Evolutionary conservation across 2,113 vertebrate genomes (phyloP), one percentile per base, ranked within the genome.

Genomic region (Tinamus guttatus): DNA sequence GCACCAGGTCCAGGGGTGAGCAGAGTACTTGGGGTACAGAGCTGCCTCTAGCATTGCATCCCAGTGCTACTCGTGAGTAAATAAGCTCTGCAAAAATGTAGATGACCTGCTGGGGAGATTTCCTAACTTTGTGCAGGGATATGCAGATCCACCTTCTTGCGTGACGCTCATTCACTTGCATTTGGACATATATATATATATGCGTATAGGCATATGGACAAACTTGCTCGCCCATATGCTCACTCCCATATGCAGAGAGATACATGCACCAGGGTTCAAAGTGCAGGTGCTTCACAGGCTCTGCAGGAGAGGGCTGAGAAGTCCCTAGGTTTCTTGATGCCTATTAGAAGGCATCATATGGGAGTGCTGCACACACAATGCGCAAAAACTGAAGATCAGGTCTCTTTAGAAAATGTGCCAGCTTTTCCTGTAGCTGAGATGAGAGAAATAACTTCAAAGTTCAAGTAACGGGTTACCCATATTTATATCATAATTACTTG

Each of bases 251-350:
- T 25, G 5, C 18, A 82, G 21, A 71, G 7, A 59, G 45, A 28
- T 18, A 41, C 20, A 19, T 0, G 1, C 20, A 73, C 9, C 13
- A 30, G 41, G 49, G 2, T 20, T 16, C 25, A 58, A 58, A 32
- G 54, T 32, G 54, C 54, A 56, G 63, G 3, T 40, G 5, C 4
- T 74, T 45, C 13, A 52, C 40, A 3, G 24, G 15, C 32, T 19
- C 18, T 3, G 0, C 4, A 21, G 76, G 7, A 74, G 17, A 0
- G 68, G 34, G 32, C 34, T 70, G 71, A 1, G 2, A 1, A 47
- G 4, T 6, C 86, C 63, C 45, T 56, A 60, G 3, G 15, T 64
- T 30, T 76, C 45, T 51, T 51, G n/a, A 16, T 18, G 9, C 34
- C 30, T 59, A 12, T 54, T 24, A 86, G 6, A 60, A 83, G 16